Evolutionary conservation across 2,888 invertebrate species (phyloP).

Genomic region (Dryadula phaetusa): DNA sequence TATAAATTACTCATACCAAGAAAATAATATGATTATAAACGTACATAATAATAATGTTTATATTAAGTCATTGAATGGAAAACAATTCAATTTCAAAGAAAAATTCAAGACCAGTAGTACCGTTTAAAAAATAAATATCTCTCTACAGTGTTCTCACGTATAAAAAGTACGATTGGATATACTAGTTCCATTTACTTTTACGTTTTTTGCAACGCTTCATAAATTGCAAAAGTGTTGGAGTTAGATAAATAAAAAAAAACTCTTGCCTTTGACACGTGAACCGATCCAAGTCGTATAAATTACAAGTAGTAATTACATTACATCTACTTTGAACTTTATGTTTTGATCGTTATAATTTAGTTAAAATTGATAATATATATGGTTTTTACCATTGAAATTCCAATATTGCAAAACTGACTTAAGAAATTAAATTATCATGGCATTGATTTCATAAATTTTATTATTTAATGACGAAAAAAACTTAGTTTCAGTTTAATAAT

Average conservation of each 20-base stretch:
- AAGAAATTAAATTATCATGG: background rate
- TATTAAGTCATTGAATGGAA: background rate
- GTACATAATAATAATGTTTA: background rate
- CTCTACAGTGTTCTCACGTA: conserved; percentile 22
- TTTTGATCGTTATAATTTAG: conserved; percentile 6
- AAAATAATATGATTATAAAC: background rate
- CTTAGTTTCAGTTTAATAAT: no score
- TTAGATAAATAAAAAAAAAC: conserved; percentile 36
- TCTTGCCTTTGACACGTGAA: conserved; percentile 37
- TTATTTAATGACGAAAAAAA: no score
- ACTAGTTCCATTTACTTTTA: conserved; percentile 17
- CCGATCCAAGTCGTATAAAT: conserved; percentile 37
- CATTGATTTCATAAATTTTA: no score
- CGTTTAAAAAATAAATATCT: conserved; percentile 11
- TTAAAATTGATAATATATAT: background rate
- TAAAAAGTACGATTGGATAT: conserved; percentile 23
- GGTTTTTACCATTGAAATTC: background rate
- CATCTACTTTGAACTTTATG: conserved; percentile 26
- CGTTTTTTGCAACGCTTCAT: conserved; percentile 28
- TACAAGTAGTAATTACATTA: conserved; percentile 34
- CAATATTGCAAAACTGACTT: background rate
- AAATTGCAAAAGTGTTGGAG: conserved; percentile 33
- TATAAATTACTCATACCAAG: background rate
- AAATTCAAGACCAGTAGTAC: conserved; percentile 10
- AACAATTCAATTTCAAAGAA: conserved; percentile 13